These are phyloP conservation scores for Poecile montanus DNA, from an alignment of 2,797 vertebrate genomes.

Conservation along the genomic window DNA sequence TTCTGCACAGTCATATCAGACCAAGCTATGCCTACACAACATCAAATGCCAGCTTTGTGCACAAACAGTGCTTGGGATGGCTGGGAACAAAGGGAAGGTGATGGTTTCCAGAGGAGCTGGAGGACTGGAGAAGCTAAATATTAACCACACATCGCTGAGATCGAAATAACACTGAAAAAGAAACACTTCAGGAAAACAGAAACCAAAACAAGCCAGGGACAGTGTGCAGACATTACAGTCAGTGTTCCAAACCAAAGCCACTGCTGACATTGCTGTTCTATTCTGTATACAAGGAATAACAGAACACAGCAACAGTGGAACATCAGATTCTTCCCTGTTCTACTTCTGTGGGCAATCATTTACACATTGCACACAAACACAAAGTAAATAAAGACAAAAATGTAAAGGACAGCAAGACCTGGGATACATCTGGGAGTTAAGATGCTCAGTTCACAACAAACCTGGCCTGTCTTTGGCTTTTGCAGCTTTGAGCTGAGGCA, in stretches of 20 bases:
- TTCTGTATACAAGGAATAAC: background rate
- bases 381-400: background rate
- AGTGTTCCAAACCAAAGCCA: background rate
- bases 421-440: background rate
- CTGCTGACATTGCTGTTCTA: background rate
- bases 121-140: background rate
- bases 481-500: constrained; percentile 4
- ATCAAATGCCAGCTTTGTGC: background rate
- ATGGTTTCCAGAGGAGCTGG: background rate
- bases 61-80: background rate
- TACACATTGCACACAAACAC: background rate
- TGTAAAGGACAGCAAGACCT: background rate
- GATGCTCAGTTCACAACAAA: background rate
- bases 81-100: background rate
- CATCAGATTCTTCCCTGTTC: background rate
- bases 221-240: background rate
- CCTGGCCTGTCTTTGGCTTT: background rate
- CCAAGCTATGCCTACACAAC: background rate
- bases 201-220: background rate
- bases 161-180: background rate
- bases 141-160: background rate
- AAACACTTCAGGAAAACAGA: background rate
- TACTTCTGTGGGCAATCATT: background rate
- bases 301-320: background rate
- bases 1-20: background rate